These are phyloP conservation scores for Petrolisthes cinctipes DNA, from an alignment of 2,888 invertebrate species.

Conservation along the genomic window DNA sequence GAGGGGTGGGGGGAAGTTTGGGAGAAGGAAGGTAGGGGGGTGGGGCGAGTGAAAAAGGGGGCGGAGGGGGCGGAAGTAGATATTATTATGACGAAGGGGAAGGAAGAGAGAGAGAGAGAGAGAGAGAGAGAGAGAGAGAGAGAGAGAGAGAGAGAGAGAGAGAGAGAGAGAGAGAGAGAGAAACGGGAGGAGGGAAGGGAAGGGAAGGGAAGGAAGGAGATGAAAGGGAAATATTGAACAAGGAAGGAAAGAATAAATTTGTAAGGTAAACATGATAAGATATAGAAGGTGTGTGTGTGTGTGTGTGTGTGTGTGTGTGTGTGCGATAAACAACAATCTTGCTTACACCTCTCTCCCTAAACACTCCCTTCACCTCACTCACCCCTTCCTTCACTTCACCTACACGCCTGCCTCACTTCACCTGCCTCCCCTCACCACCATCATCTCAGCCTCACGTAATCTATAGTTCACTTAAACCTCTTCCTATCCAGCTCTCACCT, in stretches of 20 bases:
- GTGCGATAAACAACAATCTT: neutral
- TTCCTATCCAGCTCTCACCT: no score
- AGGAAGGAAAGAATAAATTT: neutral
- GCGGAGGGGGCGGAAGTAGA: neutral
- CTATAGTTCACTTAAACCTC: no score
- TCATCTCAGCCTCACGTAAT: no score
- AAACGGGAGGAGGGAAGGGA: conserved; percentile 2
- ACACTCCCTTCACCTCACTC: no score
- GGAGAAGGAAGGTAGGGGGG: neutral
- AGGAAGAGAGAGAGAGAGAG: neutral
- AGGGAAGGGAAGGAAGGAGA: neutral
- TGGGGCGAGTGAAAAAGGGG: neutral
- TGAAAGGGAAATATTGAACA: neutral
- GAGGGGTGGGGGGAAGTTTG: neutral
- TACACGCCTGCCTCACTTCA: no score
- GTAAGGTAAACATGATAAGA: neutral
- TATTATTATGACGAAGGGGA: neutral
- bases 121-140: neutral
- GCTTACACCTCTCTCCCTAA: no score
- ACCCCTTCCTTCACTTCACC: no score
- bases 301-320: neutral
- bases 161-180: neutral
- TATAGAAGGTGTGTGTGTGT: conserved; percentile 1
- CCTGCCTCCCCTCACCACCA: no score
- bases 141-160: conserved; percentile 4